These are phyloP conservation scores for Pan paniscus DNA, from an alignment of 2,113 vertebrate genomes.

Conservation along the genomic window DNA sequence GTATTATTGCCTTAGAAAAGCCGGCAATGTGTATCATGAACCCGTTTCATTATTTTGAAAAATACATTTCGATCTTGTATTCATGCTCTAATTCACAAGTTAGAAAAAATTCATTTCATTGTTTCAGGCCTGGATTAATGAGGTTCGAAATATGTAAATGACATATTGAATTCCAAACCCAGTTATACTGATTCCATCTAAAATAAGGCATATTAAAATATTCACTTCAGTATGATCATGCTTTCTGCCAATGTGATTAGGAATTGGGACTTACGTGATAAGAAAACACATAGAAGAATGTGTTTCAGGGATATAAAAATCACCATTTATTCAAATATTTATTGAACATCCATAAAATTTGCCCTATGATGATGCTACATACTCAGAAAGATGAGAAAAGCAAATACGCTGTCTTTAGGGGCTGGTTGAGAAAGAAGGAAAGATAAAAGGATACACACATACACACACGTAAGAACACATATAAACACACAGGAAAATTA, in stretches of 20 bases:
- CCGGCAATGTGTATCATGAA: not conserved
- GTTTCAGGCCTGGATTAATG: constrained; percentile 59
- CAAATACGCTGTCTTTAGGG: not conserved
- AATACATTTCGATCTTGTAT: constrained; percentile 46
- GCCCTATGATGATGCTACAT: not conserved
- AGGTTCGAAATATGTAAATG: constrained; percentile 58
- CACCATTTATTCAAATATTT: not conserved
- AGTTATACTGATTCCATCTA: not conserved
- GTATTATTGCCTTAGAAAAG: constrained; percentile 27
- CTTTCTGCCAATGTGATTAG: not conserved
- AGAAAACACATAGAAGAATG: not conserved
- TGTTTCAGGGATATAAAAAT: not conserved
- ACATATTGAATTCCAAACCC: constrained; percentile 43
- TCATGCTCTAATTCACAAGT: constrained; percentile 58
- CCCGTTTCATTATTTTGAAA: constrained; percentile 59
- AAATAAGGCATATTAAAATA: constrained; percentile 18
- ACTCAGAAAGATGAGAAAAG: not conserved
- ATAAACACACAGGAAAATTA: not conserved
- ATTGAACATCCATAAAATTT: not conserved
- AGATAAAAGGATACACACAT: not conserved
- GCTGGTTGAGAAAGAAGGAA: not conserved
- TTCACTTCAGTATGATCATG: not conserved
- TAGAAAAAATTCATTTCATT: constrained; percentile 30
- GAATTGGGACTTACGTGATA: not conserved
- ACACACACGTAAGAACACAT: not conserved